Evolutionary conservation across 2,113 vertebrate species (phyloP).

Genomic region (Potamarius usumacintae): DNA sequence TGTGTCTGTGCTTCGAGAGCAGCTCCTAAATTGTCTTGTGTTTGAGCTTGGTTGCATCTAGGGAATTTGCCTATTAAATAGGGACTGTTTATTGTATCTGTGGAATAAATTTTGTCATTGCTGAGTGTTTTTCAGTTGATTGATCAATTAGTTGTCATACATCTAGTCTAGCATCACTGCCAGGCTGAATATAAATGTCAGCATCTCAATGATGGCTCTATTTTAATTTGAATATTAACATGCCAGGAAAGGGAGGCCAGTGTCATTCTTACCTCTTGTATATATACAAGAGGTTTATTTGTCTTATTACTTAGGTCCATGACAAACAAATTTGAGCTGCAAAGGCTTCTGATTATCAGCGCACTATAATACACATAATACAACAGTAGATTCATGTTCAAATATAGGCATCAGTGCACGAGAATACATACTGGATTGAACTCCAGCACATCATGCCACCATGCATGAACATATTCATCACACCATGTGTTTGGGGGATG

Average conservation of each 20-base stretch:
- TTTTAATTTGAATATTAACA: conserved; percentile 56
- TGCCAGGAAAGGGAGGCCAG: conserved; percentile 51
- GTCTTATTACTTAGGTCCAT: no score
- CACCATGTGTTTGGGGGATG: background rate
- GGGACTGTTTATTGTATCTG: background rate
- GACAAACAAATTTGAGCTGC: background rate
- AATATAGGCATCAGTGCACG: background rate
- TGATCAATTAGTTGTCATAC: conserved; percentile 55
- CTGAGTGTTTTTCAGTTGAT: conserved; percentile 64
- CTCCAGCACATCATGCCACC: background rate
- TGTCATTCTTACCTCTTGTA: conserved; percentile 42
- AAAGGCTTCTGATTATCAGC: conserved; percentile 16
- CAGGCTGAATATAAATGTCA: conserved; percentile 45
- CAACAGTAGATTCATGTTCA: conserved; percentile 1
- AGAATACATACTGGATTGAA: background rate
- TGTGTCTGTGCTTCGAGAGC: conserved; percentile 42
- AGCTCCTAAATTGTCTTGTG: conserved; percentile 20
- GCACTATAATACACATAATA: background rate
- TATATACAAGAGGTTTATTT: background rate
- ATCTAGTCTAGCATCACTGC: conserved; percentile 20
- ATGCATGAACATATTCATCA: background rate
- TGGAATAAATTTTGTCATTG: conserved; percentile 9
- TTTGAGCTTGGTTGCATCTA: conserved; percentile 19
- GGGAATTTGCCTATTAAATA: conserved; percentile 5
- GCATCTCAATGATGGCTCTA: background rate